phyloP scores from a whole-genome alignment of 2,113 vertebrate genomes.

The Thamnaconus septentrionalis region DNA sequence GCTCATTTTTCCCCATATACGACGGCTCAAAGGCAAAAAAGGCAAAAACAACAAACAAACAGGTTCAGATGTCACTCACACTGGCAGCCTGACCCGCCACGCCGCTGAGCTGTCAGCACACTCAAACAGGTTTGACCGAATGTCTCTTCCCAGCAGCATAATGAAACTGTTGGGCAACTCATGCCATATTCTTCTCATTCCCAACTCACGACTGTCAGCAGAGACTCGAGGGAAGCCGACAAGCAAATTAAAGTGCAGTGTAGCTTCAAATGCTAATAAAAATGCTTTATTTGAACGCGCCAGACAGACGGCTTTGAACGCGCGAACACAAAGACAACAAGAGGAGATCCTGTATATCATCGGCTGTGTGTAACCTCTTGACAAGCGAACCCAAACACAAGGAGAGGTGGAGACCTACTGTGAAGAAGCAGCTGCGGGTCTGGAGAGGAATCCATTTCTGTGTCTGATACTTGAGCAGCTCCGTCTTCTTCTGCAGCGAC shows the following conservation, averaged over 20 bases:
- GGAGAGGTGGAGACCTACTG: slow-evolving; percentile 59
- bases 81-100: not conserved
- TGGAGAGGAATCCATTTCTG: slow-evolving; percentile 75
- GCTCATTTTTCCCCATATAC: not conserved
- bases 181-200: no score
- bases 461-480: slow-evolving; percentile 46
- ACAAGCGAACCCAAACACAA: no score
- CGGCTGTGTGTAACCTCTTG: not conserved
- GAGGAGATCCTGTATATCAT: slow-evolving; percentile 2
- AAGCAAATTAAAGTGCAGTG: no score
- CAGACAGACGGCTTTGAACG: not conserved
- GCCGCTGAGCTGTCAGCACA: slow-evolving; percentile 1
- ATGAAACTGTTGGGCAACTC: no score
- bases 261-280: not conserved
- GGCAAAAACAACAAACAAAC: not conserved
- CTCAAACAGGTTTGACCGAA: slow-evolving; percentile 47
- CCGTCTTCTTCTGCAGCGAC: slow-evolving; percentile 42
- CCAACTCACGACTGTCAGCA: no score
- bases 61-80: not conserved
- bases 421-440: slow-evolving; percentile 58
- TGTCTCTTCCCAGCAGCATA: not conserved
- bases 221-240: no score
- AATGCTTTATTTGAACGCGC: not conserved
- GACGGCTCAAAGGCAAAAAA: not conserved
- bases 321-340: slow-evolving; percentile 23